Base-by-base conservation (phyloP, 2,113 vertebrate genomes). In the Phyllostomus hastatus region DNA sequence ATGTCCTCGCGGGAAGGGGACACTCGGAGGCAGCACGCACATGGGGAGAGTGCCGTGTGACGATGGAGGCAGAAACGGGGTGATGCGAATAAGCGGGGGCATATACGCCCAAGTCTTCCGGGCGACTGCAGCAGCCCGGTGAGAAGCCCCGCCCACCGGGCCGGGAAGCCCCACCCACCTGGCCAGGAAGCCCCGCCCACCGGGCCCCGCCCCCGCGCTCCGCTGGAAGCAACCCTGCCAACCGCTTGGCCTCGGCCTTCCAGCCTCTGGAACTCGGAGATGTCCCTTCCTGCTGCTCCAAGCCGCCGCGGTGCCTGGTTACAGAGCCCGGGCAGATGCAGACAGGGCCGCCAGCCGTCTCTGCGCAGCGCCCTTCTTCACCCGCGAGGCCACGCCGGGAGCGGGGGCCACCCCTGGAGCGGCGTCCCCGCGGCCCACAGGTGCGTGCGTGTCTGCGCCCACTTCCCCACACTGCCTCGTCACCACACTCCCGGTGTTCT, bases 11-110 rank as follows among this genome's bases (percentile, higher is more conserved):
- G 20, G 48, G 80, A 41, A 67, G 24, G 7, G 38, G 17, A 14
- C 4, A 7, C 10, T 5, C 10, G 52, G 52, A 17, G 31, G 8
- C 20, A 80, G 20, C 41, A 38, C 22, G 15, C 79, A 31, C 1
- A 0, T 7, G 31, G 19, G 41, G 35, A 43, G 43, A 24, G 1
- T 5, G 0, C 20, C 81, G 2, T 0, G n/a, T 10, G 20, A 9
- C 9, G 19, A 11, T 12, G 35, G n/a, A 43, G 54, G 80, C 54
- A 10, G 46, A 43, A 19, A 2, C 0, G 69, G 7, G 35, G 10
- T 1, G 1, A 19, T 10, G 12, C 12, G 17, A 11, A 2, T 7
- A 10, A 26, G 70, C 57, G 20, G 0, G 12, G 20, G 26, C 24
- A n/a, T n/a, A n/a, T n/a, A 4, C 20, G 3, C 20, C 81, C 9